Conservation (phyloP, 1,140 invertebrate species). For the Homarus americanus region DNA sequence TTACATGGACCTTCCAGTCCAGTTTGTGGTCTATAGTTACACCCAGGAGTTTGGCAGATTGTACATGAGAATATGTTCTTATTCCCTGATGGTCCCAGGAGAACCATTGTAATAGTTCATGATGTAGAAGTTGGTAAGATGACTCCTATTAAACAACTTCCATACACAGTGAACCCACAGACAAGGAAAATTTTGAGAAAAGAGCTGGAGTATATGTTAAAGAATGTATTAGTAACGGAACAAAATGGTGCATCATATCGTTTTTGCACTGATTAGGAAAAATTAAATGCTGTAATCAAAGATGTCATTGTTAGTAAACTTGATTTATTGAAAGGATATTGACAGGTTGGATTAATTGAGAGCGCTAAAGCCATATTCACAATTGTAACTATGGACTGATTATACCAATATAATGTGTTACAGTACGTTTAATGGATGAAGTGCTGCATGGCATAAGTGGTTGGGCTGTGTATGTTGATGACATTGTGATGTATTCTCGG, state of each 20-base stretch:
- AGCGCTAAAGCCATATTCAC: slow-evolving; percentile 19
- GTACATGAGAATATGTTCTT: background rate
- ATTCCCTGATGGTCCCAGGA: slow-evolving; percentile 3
- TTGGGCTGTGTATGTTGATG: slow-evolving; percentile 2
- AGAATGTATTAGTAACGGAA: slow-evolving; percentile 19
- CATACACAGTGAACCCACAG: background rate
- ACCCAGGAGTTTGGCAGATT: background rate
- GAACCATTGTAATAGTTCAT: background rate
- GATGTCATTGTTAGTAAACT: slow-evolving; percentile 11
- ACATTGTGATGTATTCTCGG: background rate
- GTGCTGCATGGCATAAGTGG: background rate
- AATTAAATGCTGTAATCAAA: no score
- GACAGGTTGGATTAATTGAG: slow-evolving; percentile 15
- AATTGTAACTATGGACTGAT: slow-evolving; percentile 9
- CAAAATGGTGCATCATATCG: background rate
- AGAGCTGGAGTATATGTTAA: slow-evolving; percentile 19
- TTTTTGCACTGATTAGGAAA: slow-evolving; percentile 3
- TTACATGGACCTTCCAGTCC: no score
- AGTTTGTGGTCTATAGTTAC: no score
- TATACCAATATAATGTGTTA: slow-evolving; percentile 20
- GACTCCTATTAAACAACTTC: background rate
- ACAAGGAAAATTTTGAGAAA: background rate
- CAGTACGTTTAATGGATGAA: background rate
- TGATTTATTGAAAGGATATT: slow-evolving; percentile 41
- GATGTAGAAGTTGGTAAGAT: background rate